Percentiles rank a stretch among this genome's conserved stretches.
phyloP scores from a whole-genome alignment of 2,888 invertebrate species.

The Empis livida region DNA sequence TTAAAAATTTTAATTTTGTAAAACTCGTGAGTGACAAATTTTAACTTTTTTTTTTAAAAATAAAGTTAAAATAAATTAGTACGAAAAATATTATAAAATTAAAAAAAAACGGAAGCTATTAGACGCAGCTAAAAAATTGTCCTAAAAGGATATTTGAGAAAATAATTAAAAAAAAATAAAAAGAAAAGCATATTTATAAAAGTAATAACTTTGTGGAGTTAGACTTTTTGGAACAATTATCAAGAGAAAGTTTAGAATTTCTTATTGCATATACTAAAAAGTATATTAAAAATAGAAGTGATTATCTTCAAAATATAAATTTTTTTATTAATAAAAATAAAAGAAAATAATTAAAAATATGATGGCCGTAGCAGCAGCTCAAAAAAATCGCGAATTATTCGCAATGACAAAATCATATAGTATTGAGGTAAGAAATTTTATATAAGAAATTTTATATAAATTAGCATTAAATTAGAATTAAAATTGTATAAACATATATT shows the following conservation, averaged over 20 bases:
- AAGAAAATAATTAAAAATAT: constrained; percentile 34
- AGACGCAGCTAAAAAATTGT: background rate
- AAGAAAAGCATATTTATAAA: constrained; percentile 9
- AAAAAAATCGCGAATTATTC: constrained; percentile 92
- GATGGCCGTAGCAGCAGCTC: constrained; percentile 85
- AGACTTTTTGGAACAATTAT: background rate
- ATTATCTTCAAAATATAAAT: constrained; percentile 18
- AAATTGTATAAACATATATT: too few relatives aligned
- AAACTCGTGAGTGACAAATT: background rate
- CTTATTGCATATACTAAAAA: too few relatives aligned
- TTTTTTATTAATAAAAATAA: constrained; percentile 15
- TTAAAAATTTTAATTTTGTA: too few relatives aligned
- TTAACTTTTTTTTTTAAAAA: constrained; percentile 11
- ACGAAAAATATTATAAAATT: constrained; percentile 5
- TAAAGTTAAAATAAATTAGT: constrained; percentile 27
- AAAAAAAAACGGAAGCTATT: constrained; percentile 8
- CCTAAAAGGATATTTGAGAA: background rate
- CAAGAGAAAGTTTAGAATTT: background rate
- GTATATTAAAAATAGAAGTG: background rate
- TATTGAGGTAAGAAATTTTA: constrained; percentile 67
- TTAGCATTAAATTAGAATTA: too few relatives aligned
- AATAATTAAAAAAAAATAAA: background rate
- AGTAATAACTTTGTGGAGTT: constrained; percentile 21
- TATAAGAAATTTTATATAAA: too few relatives aligned
- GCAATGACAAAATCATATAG: constrained; percentile 95